Evolutionary conservation across 2,888 invertebrate species (phyloP).

Genomic region (Chirona hameri): DNA sequence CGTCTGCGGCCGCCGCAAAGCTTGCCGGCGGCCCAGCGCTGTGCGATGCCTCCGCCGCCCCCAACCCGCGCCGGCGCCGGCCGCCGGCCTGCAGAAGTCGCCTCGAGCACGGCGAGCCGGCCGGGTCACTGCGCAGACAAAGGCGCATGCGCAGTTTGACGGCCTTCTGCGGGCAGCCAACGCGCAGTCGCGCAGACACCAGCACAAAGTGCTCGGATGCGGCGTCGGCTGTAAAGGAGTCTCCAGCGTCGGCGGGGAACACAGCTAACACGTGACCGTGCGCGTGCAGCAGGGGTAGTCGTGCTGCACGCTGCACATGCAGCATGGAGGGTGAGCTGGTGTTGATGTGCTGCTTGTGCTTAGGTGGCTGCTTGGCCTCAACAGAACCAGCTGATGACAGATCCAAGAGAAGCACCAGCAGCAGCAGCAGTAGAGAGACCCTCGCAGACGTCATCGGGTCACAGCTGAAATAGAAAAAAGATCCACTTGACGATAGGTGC

Average conservation of each 20-base stretch:
- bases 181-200: neutral
- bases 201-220: neutral
- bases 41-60: neutral
- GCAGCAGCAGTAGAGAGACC: too few relatives aligned
- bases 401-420: too few relatives aligned
- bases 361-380: too few relatives aligned
- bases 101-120: neutral
- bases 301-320: neutral
- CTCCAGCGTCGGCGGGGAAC: neutral
- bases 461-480: too few relatives aligned
- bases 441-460: too few relatives aligned
- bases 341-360: too few relatives aligned
- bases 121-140: neutral
- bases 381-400: too few relatives aligned
- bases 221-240: neutral
- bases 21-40: neutral
- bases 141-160: neutral
- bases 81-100: neutral
- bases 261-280: neutral
- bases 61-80: neutral
- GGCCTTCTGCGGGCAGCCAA: neutral
- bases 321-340: too few relatives aligned
- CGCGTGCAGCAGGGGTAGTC: neutral
- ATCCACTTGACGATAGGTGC: too few relatives aligned
- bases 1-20: neutral